phyloP scores from a whole-genome alignment of 1,140 invertebrate genomes.

The Meloidogyne hapla region DNA sequence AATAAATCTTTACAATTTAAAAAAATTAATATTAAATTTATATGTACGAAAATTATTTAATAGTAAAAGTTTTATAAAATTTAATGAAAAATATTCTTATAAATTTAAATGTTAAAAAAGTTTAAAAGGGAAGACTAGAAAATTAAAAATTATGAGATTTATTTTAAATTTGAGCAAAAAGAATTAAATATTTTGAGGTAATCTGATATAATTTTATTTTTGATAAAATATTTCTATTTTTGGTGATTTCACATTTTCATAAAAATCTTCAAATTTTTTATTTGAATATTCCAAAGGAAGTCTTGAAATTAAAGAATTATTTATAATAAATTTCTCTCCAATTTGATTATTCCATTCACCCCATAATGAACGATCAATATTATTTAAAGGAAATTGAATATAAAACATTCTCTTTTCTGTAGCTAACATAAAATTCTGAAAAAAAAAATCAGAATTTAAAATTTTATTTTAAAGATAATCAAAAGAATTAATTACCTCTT shows the following conservation, averaged over 20 bases:
- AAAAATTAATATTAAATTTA: no score
- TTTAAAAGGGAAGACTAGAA: no score
- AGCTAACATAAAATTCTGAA: background rate
- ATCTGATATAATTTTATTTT: background rate
- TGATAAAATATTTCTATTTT: background rate
- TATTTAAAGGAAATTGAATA: background rate
- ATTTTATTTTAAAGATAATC: no score
- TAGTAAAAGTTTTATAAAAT: no score
- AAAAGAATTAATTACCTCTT: background rate
- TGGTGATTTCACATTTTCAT: background rate
- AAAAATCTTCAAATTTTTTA: background rate
- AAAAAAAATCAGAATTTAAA: background rate
- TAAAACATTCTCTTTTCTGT: conserved; percentile 1
- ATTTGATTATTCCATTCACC: background rate
- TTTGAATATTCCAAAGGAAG: background rate
- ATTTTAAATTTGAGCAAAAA: no score
- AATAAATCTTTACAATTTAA: no score
- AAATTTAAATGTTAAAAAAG: no score
- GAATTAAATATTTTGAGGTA: no score
- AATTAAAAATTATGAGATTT: no score
- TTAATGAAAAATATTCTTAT: no score
- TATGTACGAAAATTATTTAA: no score
- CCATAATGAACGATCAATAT: background rate
- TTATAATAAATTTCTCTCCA: background rate
- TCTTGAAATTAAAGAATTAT: background rate